Evolutionary conservation across 2,888 invertebrate species (phyloP).

Genomic region (Pyrgus malvae): DNA sequence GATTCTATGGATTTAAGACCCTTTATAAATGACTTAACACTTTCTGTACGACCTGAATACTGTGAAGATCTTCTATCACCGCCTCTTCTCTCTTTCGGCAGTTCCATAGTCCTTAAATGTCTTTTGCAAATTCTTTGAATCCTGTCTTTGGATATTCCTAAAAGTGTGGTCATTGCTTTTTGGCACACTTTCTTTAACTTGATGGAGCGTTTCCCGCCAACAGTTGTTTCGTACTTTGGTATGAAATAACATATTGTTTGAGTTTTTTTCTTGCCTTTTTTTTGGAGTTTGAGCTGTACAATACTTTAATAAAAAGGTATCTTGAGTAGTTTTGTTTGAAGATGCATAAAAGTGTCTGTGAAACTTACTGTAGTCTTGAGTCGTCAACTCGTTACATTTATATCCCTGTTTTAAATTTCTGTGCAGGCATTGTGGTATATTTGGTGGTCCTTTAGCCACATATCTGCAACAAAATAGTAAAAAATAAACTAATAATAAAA

Average conservation of each 20-base stretch:
- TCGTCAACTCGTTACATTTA: constrained; percentile 29
- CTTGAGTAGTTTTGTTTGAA: constrained; percentile 28
- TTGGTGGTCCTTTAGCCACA: constrained; percentile 18
- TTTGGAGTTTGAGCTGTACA: constrained; percentile 26
- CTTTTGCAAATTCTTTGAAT: constrained; percentile 35
- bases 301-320: constrained; percentile 23
- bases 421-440: constrained; percentile 25
- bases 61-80: constrained; percentile 11
- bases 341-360: constrained; percentile 30
- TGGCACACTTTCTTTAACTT: constrained; percentile 31
- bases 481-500: neutral
- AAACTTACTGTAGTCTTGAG: constrained; percentile 30
- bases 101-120: constrained; percentile 31
- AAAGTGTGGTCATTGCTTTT: constrained; percentile 27
- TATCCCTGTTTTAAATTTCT: constrained; percentile 30
- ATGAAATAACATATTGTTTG: constrained; percentile 34
- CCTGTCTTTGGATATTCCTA: constrained; percentile 33
- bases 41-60: neutral
- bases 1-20: constrained; percentile 1
- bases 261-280: constrained; percentile 29
- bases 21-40: constrained; percentile 1
- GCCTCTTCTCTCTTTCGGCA: constrained; percentile 32
- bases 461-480: constrained; percentile 4
- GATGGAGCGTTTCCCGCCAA: constrained; percentile 5
- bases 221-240: constrained; percentile 24